Conservation (phyloP, 2,113 vertebrate species). For the Globicephala melas region DNA sequence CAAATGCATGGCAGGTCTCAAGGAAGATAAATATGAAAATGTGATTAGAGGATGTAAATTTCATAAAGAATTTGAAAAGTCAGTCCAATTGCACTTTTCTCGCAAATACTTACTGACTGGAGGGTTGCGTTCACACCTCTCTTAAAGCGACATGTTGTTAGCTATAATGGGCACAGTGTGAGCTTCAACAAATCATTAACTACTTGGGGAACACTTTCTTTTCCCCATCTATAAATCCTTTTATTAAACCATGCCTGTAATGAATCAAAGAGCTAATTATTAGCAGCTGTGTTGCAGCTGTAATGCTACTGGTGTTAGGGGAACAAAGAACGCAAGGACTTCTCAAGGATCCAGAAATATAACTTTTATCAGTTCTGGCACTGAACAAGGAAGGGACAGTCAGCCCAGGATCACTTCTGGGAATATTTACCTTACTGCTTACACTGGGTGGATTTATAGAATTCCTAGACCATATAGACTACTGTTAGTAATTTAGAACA, state of each 20-base stretch:
- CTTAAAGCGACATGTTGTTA: conserved; percentile 4
- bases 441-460: neutral
- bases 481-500: neutral
- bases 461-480: neutral
- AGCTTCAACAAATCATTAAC: conserved; percentile 26
- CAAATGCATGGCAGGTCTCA: neutral
- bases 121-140: neutral
- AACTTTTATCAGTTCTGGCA: neutral
- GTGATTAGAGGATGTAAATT: neutral
- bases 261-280: conserved; percentile 33
- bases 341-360: neutral
- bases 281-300: neutral
- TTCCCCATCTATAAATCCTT: neutral
- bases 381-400: neutral
- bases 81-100: neutral
- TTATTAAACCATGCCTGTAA: conserved; percentile 8
- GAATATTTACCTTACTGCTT: neutral
- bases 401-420: neutral
- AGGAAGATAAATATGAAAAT: conserved; percentile 8
- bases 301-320: neutral
- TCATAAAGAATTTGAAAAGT: neutral
- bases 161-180: neutral
- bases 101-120: neutral
- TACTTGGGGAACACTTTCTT: conserved; percentile 8
- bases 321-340: neutral